phyloP scores from a whole-genome alignment of 92 coral and sea anemone genomes.

The Plumapathes pennacea region DNA sequence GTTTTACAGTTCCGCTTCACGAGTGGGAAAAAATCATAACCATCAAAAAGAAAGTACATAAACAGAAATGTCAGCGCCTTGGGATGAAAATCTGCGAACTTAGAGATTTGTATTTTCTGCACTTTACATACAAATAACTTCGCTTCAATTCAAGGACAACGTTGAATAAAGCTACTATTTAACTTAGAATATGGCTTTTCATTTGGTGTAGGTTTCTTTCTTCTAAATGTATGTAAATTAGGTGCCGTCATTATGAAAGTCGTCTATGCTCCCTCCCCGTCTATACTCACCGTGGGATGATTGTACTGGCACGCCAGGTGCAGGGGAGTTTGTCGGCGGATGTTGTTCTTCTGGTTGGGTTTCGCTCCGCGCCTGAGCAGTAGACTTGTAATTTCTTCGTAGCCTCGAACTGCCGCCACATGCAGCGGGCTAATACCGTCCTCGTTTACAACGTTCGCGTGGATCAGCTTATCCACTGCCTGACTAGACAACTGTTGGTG shows the following conservation, averaged over 20 bases:
- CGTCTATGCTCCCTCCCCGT: not conserved
- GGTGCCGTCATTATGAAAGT: no score
- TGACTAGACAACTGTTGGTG: slow-evolving; percentile 65
- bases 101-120: no score
- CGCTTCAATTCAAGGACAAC: no score
- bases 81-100: no score
- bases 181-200: not conserved
- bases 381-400: slow-evolving; percentile 68
- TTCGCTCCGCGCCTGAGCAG: slow-evolving; percentile 78
- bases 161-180: not conserved
- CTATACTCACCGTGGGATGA: slow-evolving; percentile 63
- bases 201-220: no score
- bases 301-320: slow-evolving; percentile 92
- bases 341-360: slow-evolving; percentile 58
- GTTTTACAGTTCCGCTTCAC: no score
- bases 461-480: slow-evolving; percentile 52
- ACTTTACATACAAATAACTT: no score
- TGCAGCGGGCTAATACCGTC: slow-evolving; percentile 91
- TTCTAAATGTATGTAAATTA: no score
- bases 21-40: no score
- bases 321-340: slow-evolving; percentile 71
- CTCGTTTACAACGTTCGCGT: slow-evolving; percentile 76
- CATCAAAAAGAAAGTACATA: not conserved
- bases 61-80: no score
- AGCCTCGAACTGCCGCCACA: slow-evolving; percentile 84